Evolutionary conservation across 2,797 vertebrate genomes (phyloP).

Genomic region (Babyrousa celebensis): DNA sequence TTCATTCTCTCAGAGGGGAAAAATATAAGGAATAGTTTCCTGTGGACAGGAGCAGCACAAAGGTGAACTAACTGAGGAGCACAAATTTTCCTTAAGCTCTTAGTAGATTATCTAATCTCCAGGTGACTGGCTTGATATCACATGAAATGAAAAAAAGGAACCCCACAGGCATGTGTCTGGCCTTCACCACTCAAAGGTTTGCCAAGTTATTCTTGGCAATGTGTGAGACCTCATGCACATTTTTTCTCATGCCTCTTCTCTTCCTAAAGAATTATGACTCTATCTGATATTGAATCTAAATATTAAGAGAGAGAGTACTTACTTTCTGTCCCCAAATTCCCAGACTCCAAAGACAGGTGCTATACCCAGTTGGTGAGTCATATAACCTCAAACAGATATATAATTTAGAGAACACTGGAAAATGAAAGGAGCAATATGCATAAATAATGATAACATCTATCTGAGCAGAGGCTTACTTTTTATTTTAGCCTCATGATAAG

Average conservation of each 20-base stretch:
- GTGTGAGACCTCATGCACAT: not conserved
- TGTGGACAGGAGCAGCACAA: not conserved
- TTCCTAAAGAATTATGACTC: slow-evolving; percentile 43
- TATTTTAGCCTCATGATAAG: slow-evolving; percentile 42
- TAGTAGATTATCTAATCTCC: not conserved
- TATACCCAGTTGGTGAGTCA: not conserved
- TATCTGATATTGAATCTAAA: not conserved
- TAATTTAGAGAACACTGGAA: not conserved
- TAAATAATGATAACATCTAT: not conserved
- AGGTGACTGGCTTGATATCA: not conserved
- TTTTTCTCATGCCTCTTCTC: not conserved
- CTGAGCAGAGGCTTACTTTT: not conserved
- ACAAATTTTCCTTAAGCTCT: slow-evolving; percentile 10
- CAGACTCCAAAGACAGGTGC: not conserved
- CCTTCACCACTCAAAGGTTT: not conserved
- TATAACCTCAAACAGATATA: not conserved
- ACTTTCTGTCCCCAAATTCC: slow-evolving; percentile 6
- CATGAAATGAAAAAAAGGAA: not conserved
- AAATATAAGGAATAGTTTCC: not conserved
- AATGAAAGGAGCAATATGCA: not conserved
- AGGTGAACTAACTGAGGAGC: not conserved
- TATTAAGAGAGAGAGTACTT: not conserved
- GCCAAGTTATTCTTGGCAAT: not conserved
- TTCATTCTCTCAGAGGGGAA: not conserved
- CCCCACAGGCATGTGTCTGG: not conserved